Evolutionary conservation across 1,140 invertebrate species (phyloP).

Genomic region (Triops longicaudatus): DNA sequence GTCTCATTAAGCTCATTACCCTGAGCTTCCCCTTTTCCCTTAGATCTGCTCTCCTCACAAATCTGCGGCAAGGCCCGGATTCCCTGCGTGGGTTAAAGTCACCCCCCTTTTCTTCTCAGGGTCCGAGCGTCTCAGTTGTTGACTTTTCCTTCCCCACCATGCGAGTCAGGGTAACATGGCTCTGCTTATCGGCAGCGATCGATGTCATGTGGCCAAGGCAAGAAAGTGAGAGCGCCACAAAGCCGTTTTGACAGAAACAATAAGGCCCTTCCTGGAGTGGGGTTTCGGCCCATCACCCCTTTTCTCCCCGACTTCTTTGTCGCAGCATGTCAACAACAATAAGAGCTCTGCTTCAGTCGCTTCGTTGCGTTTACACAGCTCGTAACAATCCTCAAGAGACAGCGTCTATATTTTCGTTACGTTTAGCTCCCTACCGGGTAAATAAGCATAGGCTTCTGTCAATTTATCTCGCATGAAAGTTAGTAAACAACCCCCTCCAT

Average conservation of each 20-base stretch:
- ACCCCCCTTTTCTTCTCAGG: neutral
- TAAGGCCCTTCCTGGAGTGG: neutral
- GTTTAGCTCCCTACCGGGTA: neutral
- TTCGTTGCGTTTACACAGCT: conserved; percentile 15
- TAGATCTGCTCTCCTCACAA: neutral
- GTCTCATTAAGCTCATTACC: conserved; percentile 8
- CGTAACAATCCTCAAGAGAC: neutral
- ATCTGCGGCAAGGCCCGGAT: neutral
- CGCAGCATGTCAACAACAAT: conserved; percentile 7
- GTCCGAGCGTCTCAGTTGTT: conserved; percentile 2
- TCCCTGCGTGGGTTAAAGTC: neutral
- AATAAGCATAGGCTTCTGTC: neutral
- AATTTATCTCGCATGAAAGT: neutral
- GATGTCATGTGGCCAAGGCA: neutral
- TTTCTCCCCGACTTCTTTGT: neutral
- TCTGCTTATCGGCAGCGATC: neutral
- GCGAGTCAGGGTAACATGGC: neutral
- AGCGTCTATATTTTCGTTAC: neutral
- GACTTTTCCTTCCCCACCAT: neutral
- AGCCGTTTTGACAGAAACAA: conserved; percentile 6
- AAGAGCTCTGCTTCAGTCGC: neutral
- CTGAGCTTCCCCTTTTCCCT: neutral
- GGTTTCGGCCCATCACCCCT: neutral
- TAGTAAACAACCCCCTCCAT: neutral
- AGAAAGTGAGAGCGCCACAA: neutral